Base-by-base conservation (phyloP, 1,140 invertebrate species). In the Penaeus chinensis region DNA sequence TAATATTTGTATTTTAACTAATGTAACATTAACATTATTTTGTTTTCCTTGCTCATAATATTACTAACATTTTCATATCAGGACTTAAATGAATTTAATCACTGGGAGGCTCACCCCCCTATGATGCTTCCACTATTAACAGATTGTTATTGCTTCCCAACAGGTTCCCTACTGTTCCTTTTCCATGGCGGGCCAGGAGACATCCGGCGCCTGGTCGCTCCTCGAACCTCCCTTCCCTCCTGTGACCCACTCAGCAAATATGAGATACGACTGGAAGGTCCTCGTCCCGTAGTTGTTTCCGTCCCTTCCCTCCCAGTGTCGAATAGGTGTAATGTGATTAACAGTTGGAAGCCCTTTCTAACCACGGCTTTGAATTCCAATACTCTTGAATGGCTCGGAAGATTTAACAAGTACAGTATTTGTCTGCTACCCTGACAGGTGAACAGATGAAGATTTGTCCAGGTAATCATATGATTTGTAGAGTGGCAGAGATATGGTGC, bases 221-320 rank as follows among this genome's bases (percentile, higher is more conserved):
- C 93, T 94, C 24, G 94, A 95, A 83, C 95, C 96, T 7, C 96
- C 96, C 1, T 95, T 96, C 92, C 95, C 96, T 27, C 95, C 96
- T 0, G 93, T 96, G 19, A 96, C 96, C 24, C 96, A 97, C 92
- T 95, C 96, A 22, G 95, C 94, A 91, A 97, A 96, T 91, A 95
- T 94, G 88, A 93, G 95, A 76, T 97, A 96, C 91, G 96, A 98
- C 91, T 97, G 96, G 96, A 96, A 94, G 90, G 93, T 95, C 76
- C 91, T 96, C 42, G 89, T 92, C 66, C 69, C 79, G 27, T 89
- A 86, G 81, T 76, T 74, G 63, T 77, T 62, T 77, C 79, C 65
- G 47, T 82, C 69, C 85, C 47, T 62, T 54, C 24, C 85, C 27
- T 37, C 79, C 74, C 74, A 76, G 74, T 84, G 19, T 65, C 19